Evolutionary conservation across 2,797 vertebrate species (phyloP), one percentile per base, ranked within the genome.

Genomic region (Chelidonichthys spinosus): DNA sequence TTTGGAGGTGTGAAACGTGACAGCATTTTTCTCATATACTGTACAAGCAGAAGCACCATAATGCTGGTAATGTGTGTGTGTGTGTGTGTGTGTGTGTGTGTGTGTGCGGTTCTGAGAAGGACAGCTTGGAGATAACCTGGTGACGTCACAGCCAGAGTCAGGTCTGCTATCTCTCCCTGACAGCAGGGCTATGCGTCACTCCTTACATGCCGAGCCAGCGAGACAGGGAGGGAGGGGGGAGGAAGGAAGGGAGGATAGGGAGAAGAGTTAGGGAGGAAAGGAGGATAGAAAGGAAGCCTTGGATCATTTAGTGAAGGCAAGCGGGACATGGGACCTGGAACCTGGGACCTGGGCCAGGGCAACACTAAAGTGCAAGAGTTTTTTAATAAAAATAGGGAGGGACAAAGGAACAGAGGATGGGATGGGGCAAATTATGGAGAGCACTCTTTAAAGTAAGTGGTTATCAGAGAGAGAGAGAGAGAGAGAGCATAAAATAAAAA

Each of bases 151-250:
- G 74, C 76, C 63, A 39, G 84, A 88, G 78, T 78, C 69, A 50
- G 82, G 81, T 69, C 82, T 58, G 76, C 84, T 87, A 83, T 91
- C 82, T 76, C 78, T 63, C 65, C 54, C 72, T 68, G 87, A 82
- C 92, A 88, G 90, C 84, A 87, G 81, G 50, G 67, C 40, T 3
- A 71, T 91, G 86, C 87, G 85, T 91, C 90, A 93, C 77, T 85
- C 58, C 74, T 67, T 39, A 64, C 74, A 84, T 63, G 62, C 72
- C 50, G 18, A 85, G 81, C 67, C 72, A 81, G 63, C 2, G 40
- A 74, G 54, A 64, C 77, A 61, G 74, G 25, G 53, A 49, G 46
- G 40, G 76, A 46, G 46, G 35, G 61, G 39, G 25, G 58, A 50
- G 74, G 65, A 35, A 32, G 55, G 17, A 39, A 14, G 60, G 15